Percentiles rank a stretch among this genome's conserved stretches.
phyloP scores from a whole-genome alignment of 2,888 invertebrate species.

The Drosophila kambysellisi region DNA sequence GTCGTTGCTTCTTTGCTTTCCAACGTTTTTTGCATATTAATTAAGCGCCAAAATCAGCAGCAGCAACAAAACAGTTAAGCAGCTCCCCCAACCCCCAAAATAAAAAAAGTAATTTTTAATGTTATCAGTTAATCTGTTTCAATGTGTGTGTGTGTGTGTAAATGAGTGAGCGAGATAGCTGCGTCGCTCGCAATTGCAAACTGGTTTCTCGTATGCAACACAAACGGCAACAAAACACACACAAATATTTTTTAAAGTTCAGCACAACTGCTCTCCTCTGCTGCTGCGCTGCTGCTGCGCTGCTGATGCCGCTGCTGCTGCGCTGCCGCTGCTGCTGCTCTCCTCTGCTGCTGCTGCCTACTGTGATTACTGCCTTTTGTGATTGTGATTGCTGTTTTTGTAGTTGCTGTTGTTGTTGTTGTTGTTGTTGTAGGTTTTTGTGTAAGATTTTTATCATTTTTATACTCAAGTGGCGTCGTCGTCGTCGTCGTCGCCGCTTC shows the following conservation, averaged over 20 bases:
- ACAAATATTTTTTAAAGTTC: conserved; percentile 62
- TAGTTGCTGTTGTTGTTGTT: conserved; percentile 32
- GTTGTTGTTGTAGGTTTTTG: conserved; percentile 41
- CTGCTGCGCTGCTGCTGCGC: neutral
- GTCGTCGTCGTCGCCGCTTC: conserved; percentile 77
- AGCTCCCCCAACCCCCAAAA: neutral
- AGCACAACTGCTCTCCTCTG: conserved; percentile 39
- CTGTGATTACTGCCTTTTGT: conserved; percentile 61
- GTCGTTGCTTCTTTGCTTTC: conserved; percentile 61
- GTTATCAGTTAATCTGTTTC: conserved; percentile 74
- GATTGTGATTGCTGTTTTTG: conserved; percentile 41
- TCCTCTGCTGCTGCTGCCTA: conserved; percentile 15
- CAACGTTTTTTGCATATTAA: conserved; percentile 84
- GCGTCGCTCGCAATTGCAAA: conserved; percentile 66
- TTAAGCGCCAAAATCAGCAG: conserved; percentile 80
- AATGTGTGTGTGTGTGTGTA: conserved; percentile 30
- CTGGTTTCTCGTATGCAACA: conserved; percentile 66
- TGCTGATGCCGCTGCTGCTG: neutral
- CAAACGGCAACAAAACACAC: conserved; percentile 36
- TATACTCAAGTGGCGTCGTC: conserved; percentile 80
- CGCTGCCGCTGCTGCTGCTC: too few relatives aligned
- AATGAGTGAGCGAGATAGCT: conserved; percentile 15
- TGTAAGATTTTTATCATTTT: conserved; percentile 70
- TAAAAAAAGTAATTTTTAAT: conserved; percentile 71
- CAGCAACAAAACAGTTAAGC: conserved; percentile 44